Evolutionary conservation across 30 jellyfish, hydroid and myxozoan genomes (phyloP).

Genomic region (Chironex yamaguchii): DNA sequence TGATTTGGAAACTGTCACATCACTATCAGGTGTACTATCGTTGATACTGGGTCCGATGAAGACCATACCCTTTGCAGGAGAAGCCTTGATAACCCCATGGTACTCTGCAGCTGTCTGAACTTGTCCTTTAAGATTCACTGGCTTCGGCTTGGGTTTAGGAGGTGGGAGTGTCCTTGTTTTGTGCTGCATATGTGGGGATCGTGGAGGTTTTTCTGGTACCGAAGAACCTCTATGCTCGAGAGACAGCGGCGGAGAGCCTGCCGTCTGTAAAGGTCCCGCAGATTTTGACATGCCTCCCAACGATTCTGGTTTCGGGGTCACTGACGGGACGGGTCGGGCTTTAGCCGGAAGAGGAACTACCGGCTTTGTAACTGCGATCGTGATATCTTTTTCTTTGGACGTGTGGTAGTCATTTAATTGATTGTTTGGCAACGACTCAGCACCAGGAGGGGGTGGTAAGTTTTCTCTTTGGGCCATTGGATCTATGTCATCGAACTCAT

Average conservation of each 20-base stretch:
- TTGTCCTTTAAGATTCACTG: conserved; percentile 71
- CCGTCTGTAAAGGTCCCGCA: not conserved
- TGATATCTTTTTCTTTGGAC: conserved; percentile 46
- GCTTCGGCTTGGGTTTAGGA: conserved; percentile 82
- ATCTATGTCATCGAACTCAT: conserved; percentile 21
- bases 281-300: not conserved
- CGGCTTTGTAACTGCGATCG: conserved; percentile 3
- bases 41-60: not conserved
- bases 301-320: not conserved
- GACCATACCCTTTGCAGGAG: not conserved
- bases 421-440: conserved; percentile 16
- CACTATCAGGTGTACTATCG: conserved; percentile 26
- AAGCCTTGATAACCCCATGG: conserved; percentile 2
- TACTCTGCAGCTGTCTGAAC: conserved; percentile 84
- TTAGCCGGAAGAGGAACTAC: too few species aligned
- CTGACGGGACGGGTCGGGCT: not conserved
- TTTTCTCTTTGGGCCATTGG: conserved; percentile 50
- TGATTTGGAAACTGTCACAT: conserved; percentile 79
- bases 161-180: conserved; percentile 64
- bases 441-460: conserved; percentile 71
- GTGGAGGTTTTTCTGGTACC: conserved; percentile 5
- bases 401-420: conserved; percentile 7
- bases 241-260: conserved; percentile 21
- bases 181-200: conserved; percentile 51
- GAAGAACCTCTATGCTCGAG: conserved; percentile 19